These are phyloP conservation scores for Hyperoplus immaculatus DNA, from an alignment of 2,797 vertebrate genomes.

Conservation along the genomic window DNA sequence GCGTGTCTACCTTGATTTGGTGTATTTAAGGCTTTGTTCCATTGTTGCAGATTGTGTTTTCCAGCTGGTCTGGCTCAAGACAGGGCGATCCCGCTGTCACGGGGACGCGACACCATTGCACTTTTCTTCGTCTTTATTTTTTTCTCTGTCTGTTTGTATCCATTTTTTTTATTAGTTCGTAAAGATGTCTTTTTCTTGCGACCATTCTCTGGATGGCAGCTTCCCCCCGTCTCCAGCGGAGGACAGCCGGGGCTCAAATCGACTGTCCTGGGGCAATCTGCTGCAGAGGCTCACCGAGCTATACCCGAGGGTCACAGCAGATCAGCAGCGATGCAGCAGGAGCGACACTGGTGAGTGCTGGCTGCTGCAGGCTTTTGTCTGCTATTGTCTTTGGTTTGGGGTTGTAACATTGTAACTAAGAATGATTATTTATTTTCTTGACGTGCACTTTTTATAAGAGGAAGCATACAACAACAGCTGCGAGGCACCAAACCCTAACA, in stretches of 20 bases:
- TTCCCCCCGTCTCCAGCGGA: constrained; percentile 75
- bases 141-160: not conserved
- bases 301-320: constrained; percentile 75
- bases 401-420: not conserved
- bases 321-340: constrained; percentile 50
- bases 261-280: constrained; percentile 85
- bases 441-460: not conserved
- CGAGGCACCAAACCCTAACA: no score
- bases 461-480: no score
- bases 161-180: not conserved
- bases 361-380: constrained; percentile 39
- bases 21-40: constrained; percentile 78
- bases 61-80: constrained; percentile 65
- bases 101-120: constrained; percentile 42
- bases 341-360: constrained; percentile 71
- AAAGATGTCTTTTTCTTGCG: constrained; percentile 68
- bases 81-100: not conserved
- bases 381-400: constrained; percentile 14
- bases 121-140: constrained; percentile 15
- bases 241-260: constrained; percentile 60
- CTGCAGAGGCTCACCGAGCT: constrained; percentile 85
- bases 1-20: constrained; percentile 33
- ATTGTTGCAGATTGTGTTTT: constrained; percentile 66
- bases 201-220: constrained; percentile 72
- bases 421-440: not conserved